A percentile compares a stretch with the other conserved stretches of the same genome.
Evolutionary conservation across 2,113 vertebrate genomes (phyloP).

Genomic region (Raja brachyura): DNA sequence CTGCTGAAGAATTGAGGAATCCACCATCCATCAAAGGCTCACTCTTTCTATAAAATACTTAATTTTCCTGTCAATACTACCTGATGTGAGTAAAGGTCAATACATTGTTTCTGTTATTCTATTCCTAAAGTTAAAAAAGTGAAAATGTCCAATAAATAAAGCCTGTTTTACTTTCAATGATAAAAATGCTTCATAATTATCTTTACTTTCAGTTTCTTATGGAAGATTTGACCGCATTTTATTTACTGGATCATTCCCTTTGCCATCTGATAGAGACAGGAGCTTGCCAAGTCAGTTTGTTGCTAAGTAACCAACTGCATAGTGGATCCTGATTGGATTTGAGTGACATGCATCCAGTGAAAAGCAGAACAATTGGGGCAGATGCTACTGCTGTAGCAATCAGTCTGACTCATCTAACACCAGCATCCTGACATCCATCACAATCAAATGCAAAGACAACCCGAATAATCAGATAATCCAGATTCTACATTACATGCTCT

Average conservation of each 20-base stretch:
- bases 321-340: slow-evolving; percentile 25
- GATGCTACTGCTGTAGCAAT: slow-evolving; percentile 32
- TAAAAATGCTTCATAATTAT: neutral
- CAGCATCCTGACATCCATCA: slow-evolving; percentile 24
- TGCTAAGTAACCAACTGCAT: slow-evolving; percentile 28
- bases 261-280: slow-evolving; percentile 23
- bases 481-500: neutral
- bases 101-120: neutral
- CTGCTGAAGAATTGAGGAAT: neutral
- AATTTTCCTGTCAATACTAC: slow-evolving; percentile 1
- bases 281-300: slow-evolving; percentile 16
- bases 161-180: neutral
- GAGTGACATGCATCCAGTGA: neutral
- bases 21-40: neutral
- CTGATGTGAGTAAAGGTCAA: neutral
- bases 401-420: slow-evolving; percentile 31
- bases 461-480: slow-evolving; percentile 25
- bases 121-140: neutral
- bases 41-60: neutral
- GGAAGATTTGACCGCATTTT: neutral
- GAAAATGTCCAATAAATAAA: neutral
- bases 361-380: slow-evolving; percentile 7
- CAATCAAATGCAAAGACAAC: neutral
- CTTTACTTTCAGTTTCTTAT: neutral
- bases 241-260: slow-evolving; percentile 17